Conservation (phyloP, 2,797 vertebrate species). For the Ceyx erithaca region DNA sequence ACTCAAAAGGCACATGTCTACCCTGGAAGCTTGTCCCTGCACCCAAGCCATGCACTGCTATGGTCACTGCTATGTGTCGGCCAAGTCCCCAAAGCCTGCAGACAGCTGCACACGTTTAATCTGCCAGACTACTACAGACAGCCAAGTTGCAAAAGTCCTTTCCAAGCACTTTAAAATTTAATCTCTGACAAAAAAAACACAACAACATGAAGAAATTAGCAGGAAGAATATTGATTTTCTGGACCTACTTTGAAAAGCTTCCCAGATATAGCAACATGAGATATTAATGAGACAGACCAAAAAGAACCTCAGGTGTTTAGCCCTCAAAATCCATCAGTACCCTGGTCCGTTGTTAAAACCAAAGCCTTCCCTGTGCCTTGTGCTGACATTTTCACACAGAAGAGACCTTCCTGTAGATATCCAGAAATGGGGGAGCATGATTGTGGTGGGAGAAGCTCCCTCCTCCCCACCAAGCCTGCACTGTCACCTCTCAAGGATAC, state of each 20-base stretch:
- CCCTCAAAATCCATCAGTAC: neutral
- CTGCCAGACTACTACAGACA: neutral
- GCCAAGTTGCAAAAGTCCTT: neutral
- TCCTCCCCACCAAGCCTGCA: fast-evolving
- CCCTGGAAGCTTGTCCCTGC: neutral
- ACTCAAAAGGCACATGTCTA: neutral
- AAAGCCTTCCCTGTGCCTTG: neutral
- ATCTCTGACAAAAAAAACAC: neutral
- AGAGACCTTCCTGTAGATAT: neutral
- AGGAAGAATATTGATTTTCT: neutral
- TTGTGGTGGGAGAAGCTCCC: fast-evolving
- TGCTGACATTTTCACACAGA: neutral
- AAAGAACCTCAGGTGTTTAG: neutral
- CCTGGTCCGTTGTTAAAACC: neutral
- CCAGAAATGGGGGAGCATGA: fast-evolving
- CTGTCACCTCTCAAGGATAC: neutral
- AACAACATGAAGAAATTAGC: neutral
- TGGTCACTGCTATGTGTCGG: neutral
- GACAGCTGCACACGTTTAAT: neutral
- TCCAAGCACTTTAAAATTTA: neutral
- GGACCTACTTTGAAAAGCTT: neutral
- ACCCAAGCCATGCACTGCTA: neutral
- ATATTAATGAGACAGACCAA: neutral
- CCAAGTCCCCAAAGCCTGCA: neutral
- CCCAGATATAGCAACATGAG: neutral